Base-by-base conservation (phyloP, 2,888 invertebrate species). In the Drosophila leonis region DNA sequence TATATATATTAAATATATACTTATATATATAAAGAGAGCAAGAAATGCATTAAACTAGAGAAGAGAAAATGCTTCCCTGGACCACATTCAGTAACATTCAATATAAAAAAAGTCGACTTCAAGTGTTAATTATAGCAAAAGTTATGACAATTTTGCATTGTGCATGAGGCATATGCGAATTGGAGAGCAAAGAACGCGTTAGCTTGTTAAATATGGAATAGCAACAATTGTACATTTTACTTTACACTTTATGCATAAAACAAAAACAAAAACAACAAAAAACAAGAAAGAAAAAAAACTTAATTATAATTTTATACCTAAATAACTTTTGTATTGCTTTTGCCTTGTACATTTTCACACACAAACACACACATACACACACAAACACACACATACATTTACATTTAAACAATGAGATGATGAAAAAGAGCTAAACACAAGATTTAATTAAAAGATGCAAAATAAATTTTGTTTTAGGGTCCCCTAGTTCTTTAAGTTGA, bases 161-260 rank as follows among this genome's bases (percentile, higher is more conserved):
- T 44, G 69, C 80, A 78, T 72, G 80, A 61, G 80, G 71, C 78
- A 84, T 82, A 80, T 80, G 83, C 62, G 67, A 78, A 61, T 68
- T 72, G 44, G 46, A 62, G 54, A 75, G 72, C 60, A 74, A 63
- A 69, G 54, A 78, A 73, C 72, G 80, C 84, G 82, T 78, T 87
- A 87, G 87, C 88, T 87, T 84, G 83, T 87, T 84, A 83, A 80
- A 84, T 84, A 83, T 78, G 81, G 72, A 80, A 85, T 84, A 84
- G 84, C 81, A 81, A 85, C 88, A 84, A 83, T 84, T 84, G 84
- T 84, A 84, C 79, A 84, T 88, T 88, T 81, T 88, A 83, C 72
- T 80, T 83, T 86, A 83, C 63, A 72, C 68, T 67, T 67, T 63
- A 63, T 79, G 70, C 70, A 79, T 62, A 54, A 61, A 71, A 57